phyloP scores from a whole-genome alignment of 2,113 vertebrate species.

The Fulica atra region DNA sequence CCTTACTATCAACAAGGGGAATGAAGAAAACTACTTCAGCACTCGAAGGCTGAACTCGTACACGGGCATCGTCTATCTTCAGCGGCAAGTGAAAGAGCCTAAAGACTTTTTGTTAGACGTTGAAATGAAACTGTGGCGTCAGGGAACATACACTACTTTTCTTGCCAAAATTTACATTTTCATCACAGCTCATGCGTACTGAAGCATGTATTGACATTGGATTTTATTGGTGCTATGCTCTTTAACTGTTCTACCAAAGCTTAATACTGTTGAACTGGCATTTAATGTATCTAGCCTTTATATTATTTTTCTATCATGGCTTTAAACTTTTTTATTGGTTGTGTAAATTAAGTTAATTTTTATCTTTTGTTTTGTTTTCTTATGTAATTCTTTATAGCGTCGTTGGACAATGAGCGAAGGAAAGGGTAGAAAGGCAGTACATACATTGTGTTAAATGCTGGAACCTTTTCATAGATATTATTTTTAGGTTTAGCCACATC shows the following conservation, averaged over 20 bases:
- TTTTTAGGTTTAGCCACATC: conserved; percentile 11
- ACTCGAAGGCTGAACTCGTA: conserved; percentile 87
- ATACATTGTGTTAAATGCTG: background rate
- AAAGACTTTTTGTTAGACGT: conserved; percentile 92
- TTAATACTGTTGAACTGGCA: conserved; percentile 50
- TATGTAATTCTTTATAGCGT: background rate
- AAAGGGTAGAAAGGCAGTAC: background rate
- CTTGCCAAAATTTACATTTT: conserved; percentile 91
- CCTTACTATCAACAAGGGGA: conserved; percentile 85
- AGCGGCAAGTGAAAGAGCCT: conserved; percentile 81
- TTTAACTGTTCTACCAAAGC: conserved; percentile 57
- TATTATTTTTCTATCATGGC: conserved; percentile 55
- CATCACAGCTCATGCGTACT: conserved; percentile 83
- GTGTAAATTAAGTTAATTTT: conserved; percentile 75
- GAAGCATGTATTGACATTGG: conserved; percentile 29
- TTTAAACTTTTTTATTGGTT: conserved; percentile 28
- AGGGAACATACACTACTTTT: conserved; percentile 88
- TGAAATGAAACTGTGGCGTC: conserved; percentile 93
- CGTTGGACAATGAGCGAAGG: background rate
- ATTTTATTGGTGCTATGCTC: conserved; percentile 72
- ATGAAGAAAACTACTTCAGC: conserved; percentile 89
- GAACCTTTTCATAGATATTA: background rate
- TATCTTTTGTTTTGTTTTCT: background rate
- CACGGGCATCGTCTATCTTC: conserved; percentile 87
- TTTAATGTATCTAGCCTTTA: conserved; percentile 53